Evolutionary conservation across 2,113 vertebrate genomes (phyloP).

Genomic region (Ondatra zibethicus): DNA sequence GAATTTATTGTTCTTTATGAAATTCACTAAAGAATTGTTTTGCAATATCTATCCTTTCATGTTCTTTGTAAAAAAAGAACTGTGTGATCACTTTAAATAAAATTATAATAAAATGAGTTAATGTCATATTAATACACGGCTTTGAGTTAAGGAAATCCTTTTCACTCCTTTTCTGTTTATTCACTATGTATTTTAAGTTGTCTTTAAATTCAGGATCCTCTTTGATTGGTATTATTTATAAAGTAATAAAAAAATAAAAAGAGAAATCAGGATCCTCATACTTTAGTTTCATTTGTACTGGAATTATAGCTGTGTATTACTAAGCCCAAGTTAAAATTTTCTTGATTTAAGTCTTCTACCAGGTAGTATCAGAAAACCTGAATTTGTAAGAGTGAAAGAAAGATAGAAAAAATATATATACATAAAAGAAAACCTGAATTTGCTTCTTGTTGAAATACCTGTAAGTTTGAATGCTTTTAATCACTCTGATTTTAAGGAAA

Average conservation of each 20-base stretch:
- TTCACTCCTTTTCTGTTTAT: background rate
- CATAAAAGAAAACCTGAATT: background rate
- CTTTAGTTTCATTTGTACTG: background rate
- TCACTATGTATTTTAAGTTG: background rate
- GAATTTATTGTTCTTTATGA: background rate
- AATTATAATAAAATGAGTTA: constrained; percentile 34
- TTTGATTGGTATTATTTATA: no score
- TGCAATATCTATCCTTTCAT: background rate
- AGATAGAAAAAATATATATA: no score
- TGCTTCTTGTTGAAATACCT: background rate
- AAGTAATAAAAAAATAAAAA: no score
- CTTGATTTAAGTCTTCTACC: background rate
- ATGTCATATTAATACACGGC: background rate
- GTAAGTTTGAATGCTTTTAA: background rate
- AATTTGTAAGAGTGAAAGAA: no score
- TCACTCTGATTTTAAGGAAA: background rate
- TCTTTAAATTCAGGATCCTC: background rate
- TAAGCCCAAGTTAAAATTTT: background rate
- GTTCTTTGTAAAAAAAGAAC: constrained; percentile 23
- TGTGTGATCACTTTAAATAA: constrained; percentile 27
- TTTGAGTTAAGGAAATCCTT: background rate
- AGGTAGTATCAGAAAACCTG: background rate
- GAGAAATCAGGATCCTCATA: background rate
- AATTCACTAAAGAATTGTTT: background rate
- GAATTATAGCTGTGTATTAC: background rate